Base-by-base conservation (phyloP, 2,797 vertebrate species). In the Gephyroberyx darwinii region DNA sequence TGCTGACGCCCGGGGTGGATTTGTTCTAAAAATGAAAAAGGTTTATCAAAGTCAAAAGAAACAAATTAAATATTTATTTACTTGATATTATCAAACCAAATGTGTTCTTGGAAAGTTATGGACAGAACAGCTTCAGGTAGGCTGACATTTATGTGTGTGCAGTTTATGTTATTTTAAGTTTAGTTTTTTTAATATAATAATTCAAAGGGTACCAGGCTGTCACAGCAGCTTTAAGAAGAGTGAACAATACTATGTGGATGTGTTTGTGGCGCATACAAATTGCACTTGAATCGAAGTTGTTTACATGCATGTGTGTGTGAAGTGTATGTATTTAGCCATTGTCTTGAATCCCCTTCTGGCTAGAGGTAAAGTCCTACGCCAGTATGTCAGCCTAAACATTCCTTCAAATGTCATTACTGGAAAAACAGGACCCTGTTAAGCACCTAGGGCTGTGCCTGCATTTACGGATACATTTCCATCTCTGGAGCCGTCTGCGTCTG, bases 361-460 rank as follows among this genome's bases (percentile, higher is more conserved):
- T 67, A 77, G 83, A 90, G 91, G 90, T 90, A 91, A 93, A 90
- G 92, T 90, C 91, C 90, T 89, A 85, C 88, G 92, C 90, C 92
- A 89, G 86, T 88, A 86, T 81, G 91, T 90, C 90, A 86, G 89
- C 89, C 92, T 90, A 90, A 94, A 94, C 93, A 91, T 91, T 93
- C 89, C 48, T 66, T 82, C 90, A 92, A 92, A 94, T 92, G 93
- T 95, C 94, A 94, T 94, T 94, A 94, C 91, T 93, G 92, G 92
- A 93, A 93, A 91, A 94, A 94, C 92, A 90, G 91, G 94, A 93
- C 91, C 90, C 57, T 65, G 84, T 88, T 91, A 91, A 87, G 90
- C 71, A 92, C 93, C 94, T 90, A 73, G 66, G 92, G 91, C 88
- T 68, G 58, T 80, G 83, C 87, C 88, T 78, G 76, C 37, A 80